phyloP scores from a whole-genome alignment of 2,797 vertebrate genomes.

The Ceryle rudis region DNA sequence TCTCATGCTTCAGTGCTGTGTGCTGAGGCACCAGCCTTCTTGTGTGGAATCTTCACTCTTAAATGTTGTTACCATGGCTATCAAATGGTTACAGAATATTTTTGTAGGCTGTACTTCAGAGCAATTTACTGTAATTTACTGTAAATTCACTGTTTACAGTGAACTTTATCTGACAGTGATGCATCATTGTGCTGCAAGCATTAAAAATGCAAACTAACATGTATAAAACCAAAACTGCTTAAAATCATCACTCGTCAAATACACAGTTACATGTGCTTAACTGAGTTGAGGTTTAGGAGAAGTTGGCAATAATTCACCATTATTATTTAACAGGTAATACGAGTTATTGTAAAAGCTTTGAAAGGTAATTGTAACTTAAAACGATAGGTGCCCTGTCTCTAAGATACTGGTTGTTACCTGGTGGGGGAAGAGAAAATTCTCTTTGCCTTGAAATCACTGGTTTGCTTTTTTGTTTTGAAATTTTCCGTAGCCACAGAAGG shows the following conservation, averaged over 20 bases:
- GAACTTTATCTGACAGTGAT: not conserved
- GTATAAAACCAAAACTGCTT: not conserved
- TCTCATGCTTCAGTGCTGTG: not conserved
- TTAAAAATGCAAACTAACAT: not conserved
- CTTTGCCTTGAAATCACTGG: not conserved
- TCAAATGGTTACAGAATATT: not conserved
- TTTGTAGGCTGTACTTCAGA: not conserved
- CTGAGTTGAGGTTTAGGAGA: not conserved
- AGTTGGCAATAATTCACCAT: not conserved
- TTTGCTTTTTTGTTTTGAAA: constrained; percentile 19
- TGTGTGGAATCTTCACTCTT: not conserved
- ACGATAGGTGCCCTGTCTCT: not conserved
- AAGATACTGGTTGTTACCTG: not conserved
- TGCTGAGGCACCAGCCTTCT: not conserved
- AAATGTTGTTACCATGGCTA: not conserved
- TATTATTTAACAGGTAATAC: not conserved
- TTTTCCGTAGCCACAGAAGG: constrained; percentile 81
- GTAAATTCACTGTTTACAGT: not conserved
- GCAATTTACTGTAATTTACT: not conserved
- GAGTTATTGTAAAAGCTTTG: not conserved
- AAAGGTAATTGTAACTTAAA: not conserved
- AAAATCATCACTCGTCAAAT: not conserved
- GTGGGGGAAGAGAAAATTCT: not conserved
- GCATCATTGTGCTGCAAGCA: not conserved
- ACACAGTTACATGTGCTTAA: not conserved